Evolutionary conservation across 23 tunicate genomes (phyloP).

Genomic region (Phallusia fumigata): DNA sequence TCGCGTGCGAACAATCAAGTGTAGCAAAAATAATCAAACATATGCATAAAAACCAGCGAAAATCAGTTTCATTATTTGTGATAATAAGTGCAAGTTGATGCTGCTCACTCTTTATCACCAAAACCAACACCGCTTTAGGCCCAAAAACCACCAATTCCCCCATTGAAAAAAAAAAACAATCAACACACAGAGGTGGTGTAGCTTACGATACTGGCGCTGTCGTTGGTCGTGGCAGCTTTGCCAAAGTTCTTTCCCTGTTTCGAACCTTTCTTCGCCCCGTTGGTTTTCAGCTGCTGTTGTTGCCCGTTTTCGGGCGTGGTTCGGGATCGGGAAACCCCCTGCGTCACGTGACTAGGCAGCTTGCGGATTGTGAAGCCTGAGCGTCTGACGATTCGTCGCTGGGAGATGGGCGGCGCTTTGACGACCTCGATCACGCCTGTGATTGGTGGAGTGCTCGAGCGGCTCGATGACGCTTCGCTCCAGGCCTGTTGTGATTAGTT

Average conservation of each 20-base stretch:
- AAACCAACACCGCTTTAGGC: too few species aligned
- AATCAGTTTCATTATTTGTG: too few species aligned
- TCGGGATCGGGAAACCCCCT: not conserved
- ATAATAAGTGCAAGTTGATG: too few species aligned
- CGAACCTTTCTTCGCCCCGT: not conserved
- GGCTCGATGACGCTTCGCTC: constrained; percentile 86
- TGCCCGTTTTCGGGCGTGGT: not conserved
- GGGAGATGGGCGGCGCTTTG: constrained; percentile 77
- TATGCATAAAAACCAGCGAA: too few species aligned
- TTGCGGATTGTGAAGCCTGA: constrained; percentile 60
- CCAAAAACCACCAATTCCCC: too few species aligned
- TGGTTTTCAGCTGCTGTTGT: not conserved
- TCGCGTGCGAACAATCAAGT: too few species aligned
- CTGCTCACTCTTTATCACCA: too few species aligned
- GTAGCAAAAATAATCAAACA: too few species aligned
- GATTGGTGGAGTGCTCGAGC: constrained; percentile 80
- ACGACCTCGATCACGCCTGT: constrained; percentile 81
- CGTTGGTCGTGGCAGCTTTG: not conserved
- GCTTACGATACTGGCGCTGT: not conserved
- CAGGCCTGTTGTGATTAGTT: constrained; percentile 48
- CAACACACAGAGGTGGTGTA: constrained; percentile 11
- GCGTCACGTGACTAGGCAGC: constrained; percentile 20
- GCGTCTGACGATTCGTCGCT: constrained; percentile 61
- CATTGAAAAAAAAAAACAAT: too few species aligned
- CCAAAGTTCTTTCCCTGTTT: not conserved